Evolutionary conservation across 2,797 vertebrate genomes (phyloP).

Genomic region (Tokudaia muenninki): DNA sequence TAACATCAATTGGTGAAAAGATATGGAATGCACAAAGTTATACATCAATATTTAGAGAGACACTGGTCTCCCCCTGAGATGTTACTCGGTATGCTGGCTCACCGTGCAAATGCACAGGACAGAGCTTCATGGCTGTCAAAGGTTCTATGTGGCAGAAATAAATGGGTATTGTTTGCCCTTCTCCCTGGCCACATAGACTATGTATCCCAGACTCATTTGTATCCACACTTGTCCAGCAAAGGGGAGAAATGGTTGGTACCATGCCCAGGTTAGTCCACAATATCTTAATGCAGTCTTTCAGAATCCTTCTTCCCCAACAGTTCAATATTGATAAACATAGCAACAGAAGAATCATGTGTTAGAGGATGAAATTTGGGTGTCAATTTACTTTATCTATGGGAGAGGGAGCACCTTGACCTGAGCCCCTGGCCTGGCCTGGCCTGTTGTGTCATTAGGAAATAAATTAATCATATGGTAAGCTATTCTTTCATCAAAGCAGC

Average conservation of each 20-base stretch:
- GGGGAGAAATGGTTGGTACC: neutral
- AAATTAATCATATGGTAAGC: neutral
- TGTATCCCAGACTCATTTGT: neutral
- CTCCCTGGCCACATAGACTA: neutral
- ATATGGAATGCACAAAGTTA: neutral
- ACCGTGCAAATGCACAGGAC: neutral
- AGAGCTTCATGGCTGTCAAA: neutral
- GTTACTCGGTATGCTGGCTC: neutral
- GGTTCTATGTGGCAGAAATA: neutral
- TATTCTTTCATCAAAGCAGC: neutral
- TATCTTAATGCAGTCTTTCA: neutral
- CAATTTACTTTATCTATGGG: neutral
- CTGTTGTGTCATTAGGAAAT: neutral
- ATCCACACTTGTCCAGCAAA: neutral
- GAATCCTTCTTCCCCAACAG: neutral
- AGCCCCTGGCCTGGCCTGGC: neutral
- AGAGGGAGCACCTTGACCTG: neutral
- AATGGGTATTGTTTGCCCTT: slow-evolving; percentile 1
- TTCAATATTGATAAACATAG: neutral
- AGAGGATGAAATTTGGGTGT: neutral
- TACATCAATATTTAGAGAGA: neutral
- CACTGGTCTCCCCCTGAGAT: too few relatives aligned
- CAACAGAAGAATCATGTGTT: neutral
- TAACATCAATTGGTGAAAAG: neutral
- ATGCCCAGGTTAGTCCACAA: neutral